Percentiles rank a stretch among this genome's conserved stretches.
Evolutionary conservation across 2,113 vertebrate species (phyloP).

Genomic region (Boulengeromyrus knoepffleri): DNA sequence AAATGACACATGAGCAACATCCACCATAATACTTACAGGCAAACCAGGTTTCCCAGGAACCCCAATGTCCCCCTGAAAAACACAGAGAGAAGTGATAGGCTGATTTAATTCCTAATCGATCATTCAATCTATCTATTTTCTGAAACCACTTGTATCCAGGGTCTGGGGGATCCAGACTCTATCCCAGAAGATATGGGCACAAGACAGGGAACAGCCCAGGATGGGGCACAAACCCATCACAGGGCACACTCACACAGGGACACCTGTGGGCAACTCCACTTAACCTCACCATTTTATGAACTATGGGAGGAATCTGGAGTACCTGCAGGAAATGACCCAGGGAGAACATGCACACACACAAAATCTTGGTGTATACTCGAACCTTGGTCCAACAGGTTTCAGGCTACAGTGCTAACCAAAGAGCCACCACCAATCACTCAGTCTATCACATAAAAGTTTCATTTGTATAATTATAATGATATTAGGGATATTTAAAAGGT

Average conservation of each 20-base stretch:
- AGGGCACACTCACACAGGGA: neutral
- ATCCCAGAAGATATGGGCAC: neutral
- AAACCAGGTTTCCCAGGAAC: slow-evolving; percentile 40
- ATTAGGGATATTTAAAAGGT: neutral
- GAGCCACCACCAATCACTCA: neutral
- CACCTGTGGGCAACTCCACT: neutral
- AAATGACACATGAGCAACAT: neutral
- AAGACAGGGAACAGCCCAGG: neutral
- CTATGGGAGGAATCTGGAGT: neutral
- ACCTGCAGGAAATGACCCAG: neutral
- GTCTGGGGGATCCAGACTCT: neutral
- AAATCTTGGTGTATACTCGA: neutral
- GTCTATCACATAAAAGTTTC: neutral
- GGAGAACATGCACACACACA: neutral
- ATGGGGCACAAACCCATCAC: neutral
- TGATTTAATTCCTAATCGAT: neutral
- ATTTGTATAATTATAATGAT: neutral
- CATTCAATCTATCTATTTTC: neutral
- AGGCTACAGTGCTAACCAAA: neutral
- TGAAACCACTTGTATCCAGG: neutral
- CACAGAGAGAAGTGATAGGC: slow-evolving; percentile 10
- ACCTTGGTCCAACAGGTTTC: neutral
- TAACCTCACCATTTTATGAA: neutral
- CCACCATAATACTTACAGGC: slow-evolving; percentile 37
- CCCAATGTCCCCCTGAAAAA: slow-evolving; percentile 49